A percentile compares a stretch with the other conserved stretches of the same genome.
These are phyloP conservation scores for Phoenoteleia sp. DNA, from an alignment of 2,888 invertebrate species.

Conservation along the genomic window DNA sequence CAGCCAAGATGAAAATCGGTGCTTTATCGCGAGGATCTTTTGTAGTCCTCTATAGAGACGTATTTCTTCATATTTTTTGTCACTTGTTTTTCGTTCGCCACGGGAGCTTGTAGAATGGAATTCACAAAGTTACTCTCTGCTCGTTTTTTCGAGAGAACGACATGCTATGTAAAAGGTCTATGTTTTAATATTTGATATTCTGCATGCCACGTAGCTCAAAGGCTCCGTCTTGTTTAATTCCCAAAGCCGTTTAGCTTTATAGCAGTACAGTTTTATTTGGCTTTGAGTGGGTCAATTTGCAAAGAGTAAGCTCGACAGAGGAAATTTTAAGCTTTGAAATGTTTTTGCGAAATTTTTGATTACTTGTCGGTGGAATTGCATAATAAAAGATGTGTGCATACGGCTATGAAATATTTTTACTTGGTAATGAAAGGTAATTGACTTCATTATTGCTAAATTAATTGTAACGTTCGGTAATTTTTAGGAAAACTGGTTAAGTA, in stretches of 20 bases:
- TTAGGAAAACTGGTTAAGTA: too few relatives aligned
- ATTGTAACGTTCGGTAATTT: too few relatives aligned
- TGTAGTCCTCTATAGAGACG: slow-evolving; percentile 34
- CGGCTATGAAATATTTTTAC: too few relatives aligned
- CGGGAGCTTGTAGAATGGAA: slow-evolving; percentile 10
- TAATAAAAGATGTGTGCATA: too few relatives aligned
- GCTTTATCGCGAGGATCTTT: slow-evolving; percentile 45
- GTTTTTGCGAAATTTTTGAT: slow-evolving; percentile 16
- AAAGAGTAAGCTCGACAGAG: slow-evolving; percentile 25
- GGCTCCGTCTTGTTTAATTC: slow-evolving; percentile 53
- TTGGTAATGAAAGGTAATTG: too few relatives aligned
- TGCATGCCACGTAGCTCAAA: slow-evolving; percentile 47
- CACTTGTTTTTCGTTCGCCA: background rate
- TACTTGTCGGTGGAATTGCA: background rate
- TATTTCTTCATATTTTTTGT: slow-evolving; percentile 33
- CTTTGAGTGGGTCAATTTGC: slow-evolving; percentile 57
- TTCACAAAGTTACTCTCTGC: slow-evolving; percentile 7
- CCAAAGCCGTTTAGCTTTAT: slow-evolving; percentile 31
- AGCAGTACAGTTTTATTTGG: slow-evolving; percentile 41
- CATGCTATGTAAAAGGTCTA: slow-evolving; percentile 29
- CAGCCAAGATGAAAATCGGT: slow-evolving; percentile 63
- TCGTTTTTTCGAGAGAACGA: background rate
- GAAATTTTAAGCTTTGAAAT: slow-evolving; percentile 41
- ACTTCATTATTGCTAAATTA: too few relatives aligned
- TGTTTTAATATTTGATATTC: slow-evolving; percentile 55